Evolutionary conservation across 2,113 vertebrate genomes (phyloP).

Genomic region (Monarcha castaneiventris): DNA sequence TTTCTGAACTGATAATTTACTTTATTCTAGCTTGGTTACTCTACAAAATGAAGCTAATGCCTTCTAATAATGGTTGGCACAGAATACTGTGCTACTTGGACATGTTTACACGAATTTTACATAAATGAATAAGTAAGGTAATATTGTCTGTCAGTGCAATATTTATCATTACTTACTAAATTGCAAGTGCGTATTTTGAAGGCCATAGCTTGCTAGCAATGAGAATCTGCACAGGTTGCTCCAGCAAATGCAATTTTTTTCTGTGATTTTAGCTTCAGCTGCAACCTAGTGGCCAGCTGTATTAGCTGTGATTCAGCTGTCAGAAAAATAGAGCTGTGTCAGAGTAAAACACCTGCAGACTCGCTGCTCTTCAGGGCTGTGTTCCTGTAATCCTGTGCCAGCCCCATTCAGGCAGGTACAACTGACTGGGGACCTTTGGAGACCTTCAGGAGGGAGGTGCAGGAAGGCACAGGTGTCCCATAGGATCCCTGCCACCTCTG

Average conservation of each 20-base stretch:
- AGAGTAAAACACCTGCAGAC: background rate
- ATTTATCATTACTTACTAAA: background rate
- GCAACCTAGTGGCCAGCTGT: background rate
- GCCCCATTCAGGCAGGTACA: background rate
- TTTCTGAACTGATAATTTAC: conserved; percentile 5
- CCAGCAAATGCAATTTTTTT: background rate
- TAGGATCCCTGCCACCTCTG: background rate
- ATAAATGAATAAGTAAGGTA: conserved; percentile 28
- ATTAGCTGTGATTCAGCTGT: background rate
- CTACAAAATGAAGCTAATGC: conserved; percentile 17
- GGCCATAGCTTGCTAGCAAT: background rate
- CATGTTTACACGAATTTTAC: conserved; percentile 38
- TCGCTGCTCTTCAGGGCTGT: background rate
- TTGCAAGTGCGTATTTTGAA: background rate
- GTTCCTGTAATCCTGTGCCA: background rate
- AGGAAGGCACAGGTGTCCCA: background rate
- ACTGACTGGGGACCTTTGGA: background rate
- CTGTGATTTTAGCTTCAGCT: background rate
- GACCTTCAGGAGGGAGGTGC: background rate
- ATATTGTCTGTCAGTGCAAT: background rate
- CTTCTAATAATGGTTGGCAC: conserved; percentile 18
- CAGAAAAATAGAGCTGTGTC: background rate
- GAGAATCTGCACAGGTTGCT: background rate
- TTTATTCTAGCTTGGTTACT: conserved; percentile 20
- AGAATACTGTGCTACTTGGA: background rate